Base-by-base conservation (phyloP, 1,140 invertebrate genomes). In the Drosophila arawakana region DNA sequence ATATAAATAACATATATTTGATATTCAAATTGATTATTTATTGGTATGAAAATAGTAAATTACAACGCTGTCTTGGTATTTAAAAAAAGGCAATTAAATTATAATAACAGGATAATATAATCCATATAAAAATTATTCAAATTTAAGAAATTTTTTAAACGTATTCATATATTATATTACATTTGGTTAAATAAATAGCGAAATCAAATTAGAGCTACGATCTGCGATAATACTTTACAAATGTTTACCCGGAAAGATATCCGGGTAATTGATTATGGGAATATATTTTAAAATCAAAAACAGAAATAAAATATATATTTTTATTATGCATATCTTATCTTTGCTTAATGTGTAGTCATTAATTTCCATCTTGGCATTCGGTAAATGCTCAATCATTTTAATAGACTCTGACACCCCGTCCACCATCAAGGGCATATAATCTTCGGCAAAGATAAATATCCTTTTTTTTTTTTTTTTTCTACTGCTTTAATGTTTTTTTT, bases 391-490 rank as follows among this genome's bases (percentile, higher is more conserved):
- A 71, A 75, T 75, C 67, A 71, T 71, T 75, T 75, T 63, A 71
- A 75, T 75, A 71, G 73, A 73, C 65, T 52, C 46, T 5, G 25
- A 1, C 4, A 4, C 25, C 25, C 25, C 25, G 25, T 6, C 25
- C 41, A 34, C 49, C 54, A 15, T 60, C 63, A 46, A 76, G 73
- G 61, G 73, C 60, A 76, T 72, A 60, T 72, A 72, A 72, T 72
- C 73, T 76, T 76, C 73, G 69, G 8, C 60, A 76, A 76, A 76
- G 73, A 77, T 77, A 77, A 67, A 73, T 67, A 63, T 67, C 49
- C 39, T 43, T 62, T 76, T 80, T 78, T 66, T 59, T 59, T 37
- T 43, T 37, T 5, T 3, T 0, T 30, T 30, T 30, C 8, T 49
- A n/a, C 25, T 50, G 21, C 25, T 30, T 30, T 35, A 11, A 11